phyloP scores from a whole-genome alignment of 2,797 vertebrate species.

The Scyliorhinus canicula region DNA sequence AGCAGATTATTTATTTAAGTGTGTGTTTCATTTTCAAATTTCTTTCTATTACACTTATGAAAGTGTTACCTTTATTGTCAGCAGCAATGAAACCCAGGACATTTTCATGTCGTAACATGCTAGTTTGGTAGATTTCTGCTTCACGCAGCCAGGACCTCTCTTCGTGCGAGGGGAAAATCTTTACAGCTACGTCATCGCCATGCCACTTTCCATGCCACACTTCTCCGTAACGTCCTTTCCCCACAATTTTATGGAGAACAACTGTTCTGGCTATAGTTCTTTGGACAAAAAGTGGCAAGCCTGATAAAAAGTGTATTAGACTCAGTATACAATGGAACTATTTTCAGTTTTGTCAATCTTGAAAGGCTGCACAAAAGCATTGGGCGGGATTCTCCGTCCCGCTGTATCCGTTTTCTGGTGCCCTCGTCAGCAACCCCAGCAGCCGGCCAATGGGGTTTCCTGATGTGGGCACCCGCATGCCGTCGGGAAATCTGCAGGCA shows the following conservation, averaged over 20 bases:
- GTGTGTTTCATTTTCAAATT: neutral
- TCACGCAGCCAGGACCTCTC: conserved; percentile 95
- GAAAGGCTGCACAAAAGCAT: neutral
- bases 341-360: neutral
- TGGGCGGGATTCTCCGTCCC: no score
- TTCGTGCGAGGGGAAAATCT: conserved; percentile 93
- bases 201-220: conserved; percentile 93
- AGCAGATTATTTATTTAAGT: neutral
- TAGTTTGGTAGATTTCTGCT: conserved; percentile 94
- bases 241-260: conserved; percentile 86
- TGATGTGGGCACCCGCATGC: no score
- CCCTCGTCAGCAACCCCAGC: no score
- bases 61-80: conserved; percentile 83
- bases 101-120: conserved; percentile 92
- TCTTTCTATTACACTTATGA: neutral
- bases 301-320: conserved; percentile 51
- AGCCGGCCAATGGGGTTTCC: no score
- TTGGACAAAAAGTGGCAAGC: conserved; percentile 86
- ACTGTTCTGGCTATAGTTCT: conserved; percentile 92
- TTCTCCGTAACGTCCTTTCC: conserved; percentile 89
- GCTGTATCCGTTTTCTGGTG: no score
- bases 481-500: no score
- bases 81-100: conserved; percentile 95
- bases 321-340: conserved; percentile 23
- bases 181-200: conserved; percentile 92